These are phyloP conservation scores for Pachypeltis micranthus DNA, from an alignment of 1,140 invertebrate species.

Conservation along the genomic window DNA sequence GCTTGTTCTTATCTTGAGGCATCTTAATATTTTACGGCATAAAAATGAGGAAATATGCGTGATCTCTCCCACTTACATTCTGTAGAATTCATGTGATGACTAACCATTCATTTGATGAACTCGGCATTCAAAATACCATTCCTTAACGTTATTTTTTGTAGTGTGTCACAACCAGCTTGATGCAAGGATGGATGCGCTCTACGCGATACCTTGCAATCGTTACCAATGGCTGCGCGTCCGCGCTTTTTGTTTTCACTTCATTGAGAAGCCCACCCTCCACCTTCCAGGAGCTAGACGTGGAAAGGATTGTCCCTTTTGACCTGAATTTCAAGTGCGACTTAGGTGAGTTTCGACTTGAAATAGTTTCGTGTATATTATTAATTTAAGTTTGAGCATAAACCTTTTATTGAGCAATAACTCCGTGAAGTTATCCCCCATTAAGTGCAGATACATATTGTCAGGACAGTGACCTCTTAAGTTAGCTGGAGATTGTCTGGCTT, in stretches of 20 bases:
- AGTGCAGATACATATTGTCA: no score
- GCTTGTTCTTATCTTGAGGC: no score
- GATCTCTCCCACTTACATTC: not conserved
- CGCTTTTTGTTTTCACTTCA: constrained; percentile 49
- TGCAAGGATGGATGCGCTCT: constrained; percentile 43
- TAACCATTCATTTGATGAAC: not conserved
- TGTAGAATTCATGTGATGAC: not conserved
- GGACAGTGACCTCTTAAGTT: no score
- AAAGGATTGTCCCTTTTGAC: constrained; percentile 61
- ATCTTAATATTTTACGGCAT: no score
- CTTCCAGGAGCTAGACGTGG: constrained; percentile 55
- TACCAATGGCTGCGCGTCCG: constrained; percentile 47
- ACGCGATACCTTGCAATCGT: constrained; percentile 50
- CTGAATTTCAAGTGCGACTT: constrained; percentile 62
- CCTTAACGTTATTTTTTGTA: constrained; percentile 1
- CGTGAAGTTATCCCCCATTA: no score
- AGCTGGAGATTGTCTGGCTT: no score
- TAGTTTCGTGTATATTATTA: no score
- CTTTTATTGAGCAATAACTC: no score
- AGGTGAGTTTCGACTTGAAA: constrained; percentile 36
- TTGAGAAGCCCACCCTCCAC: constrained; percentile 45
- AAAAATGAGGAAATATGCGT: not conserved
- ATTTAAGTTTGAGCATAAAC: no score
- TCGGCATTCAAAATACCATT: not conserved
- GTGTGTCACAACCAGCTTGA: constrained; percentile 38